Evolutionary conservation across 64 coral and sea anemone genomes (phyloP), one percentile per base, ranked within the genome.

Genomic region (Astreopora myriophthalma): DNA sequence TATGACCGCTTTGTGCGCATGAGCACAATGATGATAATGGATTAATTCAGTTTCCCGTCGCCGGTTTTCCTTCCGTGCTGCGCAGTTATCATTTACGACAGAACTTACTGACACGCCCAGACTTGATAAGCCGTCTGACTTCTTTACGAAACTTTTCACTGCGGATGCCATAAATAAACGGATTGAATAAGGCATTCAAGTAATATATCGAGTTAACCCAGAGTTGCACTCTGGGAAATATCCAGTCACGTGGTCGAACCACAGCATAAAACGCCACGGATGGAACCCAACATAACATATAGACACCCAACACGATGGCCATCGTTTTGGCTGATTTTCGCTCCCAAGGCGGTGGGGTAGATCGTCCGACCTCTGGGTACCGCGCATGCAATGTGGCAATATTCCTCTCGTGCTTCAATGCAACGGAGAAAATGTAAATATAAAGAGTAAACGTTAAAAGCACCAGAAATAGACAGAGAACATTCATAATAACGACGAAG

Each of bases 371-470:
- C 20, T 60, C 30, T 8, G 68, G 68, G 30, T 32, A 16, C 17
- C 34, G 51, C 68, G 6, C 13, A 5, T 33, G 49, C 29, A 58
- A 57, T 14, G 76, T 1, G 20, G 49, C 48, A 20, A 80, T 80
- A 20, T 58, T 80, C 22, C 22, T 80, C 31, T 80, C 76, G 76
- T 80, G 76, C 31, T 80, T 80, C 29, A 80, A 80, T 0, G 76
- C 76, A 9, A 80, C 26, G 27, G 30, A 80, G 76, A 80, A 80
- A 9, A 80, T 80, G 13, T 80, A 80, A 35, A 80, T 34, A 19
- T 80, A 80, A 33, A 80, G 48, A 6, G 28, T 22, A 12, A 80
- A 60, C 31, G 76, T 80, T 4, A 80, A 28, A 13, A 80, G 48
- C 19, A 80, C 16, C 6, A 80, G 26, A 20, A 80, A 58, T 7